A percentile compares a stretch with the other conserved stretches of the same genome.
phyloP scores from a whole-genome alignment of 2,797 vertebrate genomes.

The Myotis vivesi region DNA sequence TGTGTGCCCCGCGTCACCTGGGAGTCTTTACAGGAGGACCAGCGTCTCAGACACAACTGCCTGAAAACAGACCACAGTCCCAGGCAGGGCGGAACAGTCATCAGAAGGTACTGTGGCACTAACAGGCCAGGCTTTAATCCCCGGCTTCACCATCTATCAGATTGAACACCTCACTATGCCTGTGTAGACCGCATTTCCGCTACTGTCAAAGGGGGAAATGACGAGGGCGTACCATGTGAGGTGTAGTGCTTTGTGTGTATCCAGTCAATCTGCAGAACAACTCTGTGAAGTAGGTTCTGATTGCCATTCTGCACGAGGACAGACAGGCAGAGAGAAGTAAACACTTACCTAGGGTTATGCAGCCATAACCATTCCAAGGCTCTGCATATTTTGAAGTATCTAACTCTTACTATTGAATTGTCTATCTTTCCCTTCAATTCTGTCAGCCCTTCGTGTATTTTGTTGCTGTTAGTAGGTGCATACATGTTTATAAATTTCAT shows the following conservation, averaged over 20 bases:
- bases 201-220: too few species aligned
- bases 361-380: not conserved
- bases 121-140: not conserved
- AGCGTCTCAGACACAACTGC: conserved; percentile 86
- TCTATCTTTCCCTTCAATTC: not conserved
- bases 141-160: not conserved
- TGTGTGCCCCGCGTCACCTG: conserved; percentile 68
- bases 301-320: not conserved
- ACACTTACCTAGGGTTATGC: not conserved
- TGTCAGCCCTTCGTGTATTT: not conserved
- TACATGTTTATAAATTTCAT: not conserved
- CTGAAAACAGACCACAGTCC: conserved; percentile 70
- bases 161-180: not conserved
- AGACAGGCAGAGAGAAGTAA: not conserved
- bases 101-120: not conserved
- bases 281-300: not conserved
- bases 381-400: not conserved
- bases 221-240: not conserved
- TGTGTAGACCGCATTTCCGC: not conserved
- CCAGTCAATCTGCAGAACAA: not conserved
- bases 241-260: not conserved
- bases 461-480: not conserved
- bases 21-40: conserved; percentile 86
- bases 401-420: not conserved
- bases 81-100: not conserved